These are phyloP conservation scores for Phymatocera aterrima DNA, from an alignment of 2,888 invertebrate species.

Conservation along the genomic window DNA sequence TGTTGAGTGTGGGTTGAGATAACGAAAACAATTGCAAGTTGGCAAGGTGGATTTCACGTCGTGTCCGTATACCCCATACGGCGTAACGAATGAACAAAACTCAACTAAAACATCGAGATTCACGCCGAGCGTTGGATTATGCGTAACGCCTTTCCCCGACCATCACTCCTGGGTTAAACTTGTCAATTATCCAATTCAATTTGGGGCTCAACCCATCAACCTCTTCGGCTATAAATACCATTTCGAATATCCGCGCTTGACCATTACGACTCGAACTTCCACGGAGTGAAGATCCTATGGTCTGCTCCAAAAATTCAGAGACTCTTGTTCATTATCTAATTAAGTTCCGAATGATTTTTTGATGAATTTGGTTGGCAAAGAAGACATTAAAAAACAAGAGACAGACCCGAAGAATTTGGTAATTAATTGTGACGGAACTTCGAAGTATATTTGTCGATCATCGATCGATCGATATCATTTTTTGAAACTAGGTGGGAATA, in stretches of 20 bases:
- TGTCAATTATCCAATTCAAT: conserved; percentile 61
- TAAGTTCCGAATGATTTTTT: background rate
- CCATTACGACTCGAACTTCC: background rate
- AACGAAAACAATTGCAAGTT: conserved; percentile 29
- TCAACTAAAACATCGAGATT: conserved; percentile 47
- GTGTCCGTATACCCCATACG: conserved; percentile 52
- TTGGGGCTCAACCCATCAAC: conserved; percentile 55
- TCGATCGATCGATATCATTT: background rate
- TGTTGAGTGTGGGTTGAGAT: background rate
- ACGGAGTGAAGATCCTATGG: background rate
- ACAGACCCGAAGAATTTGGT: background rate
- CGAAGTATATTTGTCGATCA: background rate
- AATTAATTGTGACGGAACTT: background rate
- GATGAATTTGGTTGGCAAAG: background rate
- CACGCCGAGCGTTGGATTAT: conserved; percentile 50
- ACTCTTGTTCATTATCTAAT: background rate
- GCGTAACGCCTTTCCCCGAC: conserved; percentile 47
- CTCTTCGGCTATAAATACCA: conserved; percentile 29
- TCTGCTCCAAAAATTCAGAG: background rate
- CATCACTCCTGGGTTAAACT: conserved; percentile 55
- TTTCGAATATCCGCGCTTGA: conserved; percentile 29
- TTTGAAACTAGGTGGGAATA: too few relatives aligned
- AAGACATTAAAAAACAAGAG: too few relatives aligned
- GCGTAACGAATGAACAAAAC: conserved; percentile 55
- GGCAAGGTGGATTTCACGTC: background rate